Conservation (phyloP, 2,797 vertebrate genomes). For the Platalea minor region DNA sequence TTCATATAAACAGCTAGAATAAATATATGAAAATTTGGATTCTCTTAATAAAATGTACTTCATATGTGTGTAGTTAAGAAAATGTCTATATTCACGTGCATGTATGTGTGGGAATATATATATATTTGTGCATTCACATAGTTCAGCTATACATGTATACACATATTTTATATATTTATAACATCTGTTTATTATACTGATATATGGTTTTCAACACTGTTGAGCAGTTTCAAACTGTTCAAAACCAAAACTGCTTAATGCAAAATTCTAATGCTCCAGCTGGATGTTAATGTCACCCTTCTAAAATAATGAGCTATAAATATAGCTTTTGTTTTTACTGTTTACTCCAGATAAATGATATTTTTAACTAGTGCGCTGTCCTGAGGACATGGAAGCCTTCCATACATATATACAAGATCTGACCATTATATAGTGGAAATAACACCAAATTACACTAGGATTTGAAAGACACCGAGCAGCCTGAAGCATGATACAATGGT, state of each 20-base stretch:
- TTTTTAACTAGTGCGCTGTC: not conserved
- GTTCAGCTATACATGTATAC: not conserved
- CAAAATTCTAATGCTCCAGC: constrained; percentile 2
- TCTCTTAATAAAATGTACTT: not conserved
- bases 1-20: constrained; percentile 16
- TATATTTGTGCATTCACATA: constrained; percentile 1
- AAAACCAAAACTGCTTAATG: not conserved
- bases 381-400: constrained; percentile 26
- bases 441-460: not conserved
- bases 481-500: not conserved
- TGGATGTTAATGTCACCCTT: not conserved
- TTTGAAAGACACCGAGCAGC: constrained; percentile 21
- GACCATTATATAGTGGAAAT: constrained; percentile 8
- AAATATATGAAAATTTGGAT: constrained; percentile 13
- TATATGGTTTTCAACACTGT: not conserved
- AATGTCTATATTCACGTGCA: not conserved
- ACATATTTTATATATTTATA: constrained; percentile 46
- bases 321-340: constrained; percentile 1
- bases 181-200: constrained; percentile 54
- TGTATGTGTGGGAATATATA: constrained; percentile 12
- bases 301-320: constrained; percentile 32
- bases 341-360: constrained; percentile 20
- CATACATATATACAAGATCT: not conserved
- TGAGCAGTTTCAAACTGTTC: not conserved
- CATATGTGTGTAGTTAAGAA: constrained; percentile 21